A percentile compares a stretch with the other conserved stretches of the same genome.
Conservation (phyloP, 2,113 vertebrate genomes). For the Leptobrachium leishanense region DNA sequence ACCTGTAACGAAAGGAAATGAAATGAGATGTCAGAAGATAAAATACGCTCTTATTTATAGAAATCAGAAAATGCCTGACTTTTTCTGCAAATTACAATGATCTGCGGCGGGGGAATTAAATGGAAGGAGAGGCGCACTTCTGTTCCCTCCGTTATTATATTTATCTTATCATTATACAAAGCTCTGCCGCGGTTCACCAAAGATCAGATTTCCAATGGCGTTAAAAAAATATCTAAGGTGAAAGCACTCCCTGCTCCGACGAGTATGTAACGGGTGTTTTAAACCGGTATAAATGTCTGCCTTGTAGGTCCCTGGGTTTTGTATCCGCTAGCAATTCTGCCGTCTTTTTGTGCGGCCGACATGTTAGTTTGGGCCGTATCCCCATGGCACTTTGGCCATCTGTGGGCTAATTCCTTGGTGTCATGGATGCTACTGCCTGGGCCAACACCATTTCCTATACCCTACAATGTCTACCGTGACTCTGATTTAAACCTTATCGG, state of each 20-base stretch:
- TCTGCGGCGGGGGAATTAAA: slow-evolving; percentile 22
- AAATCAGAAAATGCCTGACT: slow-evolving; percentile 27
- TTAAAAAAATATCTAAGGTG: slow-evolving; percentile 24
- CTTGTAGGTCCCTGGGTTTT: neutral
- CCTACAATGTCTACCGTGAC: too few relatives aligned
- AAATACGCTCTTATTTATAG: slow-evolving; percentile 41
- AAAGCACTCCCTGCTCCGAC: neutral
- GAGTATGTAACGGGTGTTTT: neutral
- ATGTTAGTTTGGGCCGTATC: too few relatives aligned
- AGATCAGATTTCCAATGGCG: slow-evolving; percentile 21
- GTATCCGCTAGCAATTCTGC: too few relatives aligned
- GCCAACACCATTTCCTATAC: too few relatives aligned
- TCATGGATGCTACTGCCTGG: too few relatives aligned
- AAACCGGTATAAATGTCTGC: neutral
- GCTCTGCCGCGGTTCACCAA: slow-evolving; percentile 6
- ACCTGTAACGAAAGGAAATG: slow-evolving; percentile 33
- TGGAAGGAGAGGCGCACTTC: neutral
- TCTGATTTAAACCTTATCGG: too few relatives aligned
- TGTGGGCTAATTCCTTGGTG: too few relatives aligned
- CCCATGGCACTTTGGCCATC: too few relatives aligned
- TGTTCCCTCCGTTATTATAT: slow-evolving; percentile 15
- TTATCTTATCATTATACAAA: slow-evolving; percentile 33
- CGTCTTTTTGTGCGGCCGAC: too few relatives aligned
- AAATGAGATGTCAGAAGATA: slow-evolving; percentile 45
- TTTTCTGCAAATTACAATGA: slow-evolving; percentile 37